Evolutionary conservation across 2,888 invertebrate species (phyloP), one percentile per base, ranked within the genome.

Genomic region (Tachina fera): DNA sequence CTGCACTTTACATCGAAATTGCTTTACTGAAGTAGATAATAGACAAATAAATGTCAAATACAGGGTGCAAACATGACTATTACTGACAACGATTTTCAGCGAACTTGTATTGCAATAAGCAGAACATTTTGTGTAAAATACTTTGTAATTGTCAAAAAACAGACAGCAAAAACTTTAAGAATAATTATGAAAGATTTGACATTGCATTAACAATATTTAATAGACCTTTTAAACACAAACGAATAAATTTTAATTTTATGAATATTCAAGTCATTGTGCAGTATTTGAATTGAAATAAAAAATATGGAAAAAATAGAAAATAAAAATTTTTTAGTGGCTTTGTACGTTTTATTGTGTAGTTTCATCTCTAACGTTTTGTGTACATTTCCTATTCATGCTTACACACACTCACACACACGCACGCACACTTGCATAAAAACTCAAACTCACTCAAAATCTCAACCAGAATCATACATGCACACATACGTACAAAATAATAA

Each of bases 291-390:
- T 31, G 43, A 51, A 74, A 74, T 47, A 61, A 67, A 71, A 71
- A 77, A 31, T 31, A 65, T 61, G 19, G 13, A 71, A 51, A 58
- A 76, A 76, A 72, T 56, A 71, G 56, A 74, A 81, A 67, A 81
- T 74, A 76, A 76, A 67, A 47, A 63, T 82, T 78, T 83, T 83
- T 72, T 72, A 63, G 77, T 67, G 71, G 77, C 45, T 83, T 83
- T 77, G 71, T 67, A 45, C 65, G 70, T 84, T 71, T 75, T 77
- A 63, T 70, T 82, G 70, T 82, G 78, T 78, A 85, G 82, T 78
- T 83, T 78, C 79, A 76, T 71, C 71, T 80, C 83, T 83, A 86
- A 80, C 83, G 79, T 79, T 86, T 83, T 82, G 78, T 75, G 65
- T 53, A n/a, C 51, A 71, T 79, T 79, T 82, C 79, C 75, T 76